phyloP scores from a whole-genome alignment of 2,797 vertebrate genomes.

The Falco peregrinus region DNA sequence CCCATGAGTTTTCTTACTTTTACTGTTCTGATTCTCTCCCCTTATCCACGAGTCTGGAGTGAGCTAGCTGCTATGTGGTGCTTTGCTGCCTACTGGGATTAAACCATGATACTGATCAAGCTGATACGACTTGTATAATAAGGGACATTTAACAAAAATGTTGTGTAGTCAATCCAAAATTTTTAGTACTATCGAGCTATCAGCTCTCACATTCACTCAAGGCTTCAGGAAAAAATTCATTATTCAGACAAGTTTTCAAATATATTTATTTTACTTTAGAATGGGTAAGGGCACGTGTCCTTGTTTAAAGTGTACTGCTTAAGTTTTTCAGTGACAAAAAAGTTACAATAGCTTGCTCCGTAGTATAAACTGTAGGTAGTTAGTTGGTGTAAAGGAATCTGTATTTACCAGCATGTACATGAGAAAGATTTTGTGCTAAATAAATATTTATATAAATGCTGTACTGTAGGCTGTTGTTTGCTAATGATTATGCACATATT shows the following conservation, averaged over 20 bases:
- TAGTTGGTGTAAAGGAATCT: background rate
- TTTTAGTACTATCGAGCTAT: background rate
- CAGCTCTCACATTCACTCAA: background rate
- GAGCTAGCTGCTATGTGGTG: rapidly evolving
- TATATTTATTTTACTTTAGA: background rate
- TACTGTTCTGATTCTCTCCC: background rate
- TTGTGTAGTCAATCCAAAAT: background rate
- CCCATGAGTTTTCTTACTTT: background rate
- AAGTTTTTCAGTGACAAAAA: background rate
- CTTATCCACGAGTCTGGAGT: rapidly evolving
- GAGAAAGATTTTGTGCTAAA: background rate
- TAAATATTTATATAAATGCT: background rate
- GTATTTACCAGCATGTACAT: background rate
- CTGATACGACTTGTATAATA: background rate
- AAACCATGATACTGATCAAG: background rate
- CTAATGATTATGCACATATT: background rate
- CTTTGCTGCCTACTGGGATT: rapidly evolving
- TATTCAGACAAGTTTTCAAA: background rate
- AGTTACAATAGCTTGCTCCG: background rate
- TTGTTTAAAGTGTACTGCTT: background rate
- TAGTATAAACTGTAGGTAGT: background rate
- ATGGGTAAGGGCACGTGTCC: background rate
- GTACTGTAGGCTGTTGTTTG: background rate
- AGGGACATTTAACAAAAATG: background rate
- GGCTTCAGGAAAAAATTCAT: background rate